Base-by-base conservation (phyloP, 2,888 invertebrate species). In the Eristalis tenax region DNA sequence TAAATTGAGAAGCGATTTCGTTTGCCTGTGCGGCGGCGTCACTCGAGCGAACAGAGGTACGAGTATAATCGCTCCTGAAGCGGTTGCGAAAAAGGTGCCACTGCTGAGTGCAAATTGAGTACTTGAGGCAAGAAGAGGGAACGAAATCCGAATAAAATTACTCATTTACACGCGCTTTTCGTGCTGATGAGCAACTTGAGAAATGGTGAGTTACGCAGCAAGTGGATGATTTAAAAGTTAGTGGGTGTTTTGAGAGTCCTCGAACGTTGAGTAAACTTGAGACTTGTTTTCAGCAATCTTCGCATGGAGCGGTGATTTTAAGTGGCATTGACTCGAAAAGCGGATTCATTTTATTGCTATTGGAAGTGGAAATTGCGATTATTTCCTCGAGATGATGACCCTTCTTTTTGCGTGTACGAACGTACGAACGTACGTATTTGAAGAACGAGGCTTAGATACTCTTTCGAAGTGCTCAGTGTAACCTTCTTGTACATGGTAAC, bases 31-130 rank as follows among this genome's bases (percentile, higher is more conserved):
- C 6, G 0, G 32, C 32, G 32, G 6, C 22, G 22, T 32, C 61
- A 28, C 11, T 15, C 23, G 65, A 56, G 38, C 63, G 64, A 77
- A 69, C 35, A 56, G 64, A 61, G 70, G 68, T 74, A 26, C n/a
- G n/a, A n/a, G n/a, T 26, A 76, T 71, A 66, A 38, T 80, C 57
- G 23, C 18, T 1, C 13, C n/a, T 11, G 28, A 18, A 2, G 22
- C 38, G 22, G 35, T 65, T 56, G 28, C 57, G 22, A 32, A 50
- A 35, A 80, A 71, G 43, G 76, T 65, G 28, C 40, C 43, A 65
- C 57, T 76, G 82, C 59, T 66, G 70, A 76, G 70, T 76, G 76
- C 26, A 70, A 82, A 82, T 85, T 85, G 73, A 74, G 77, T 75
- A 66, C 71, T 83, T 28, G 26, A 64, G 65, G 50, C 4, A 43